Base-by-base conservation (phyloP, 2,797 vertebrate genomes). In the Iguana delicatissima region DNA sequence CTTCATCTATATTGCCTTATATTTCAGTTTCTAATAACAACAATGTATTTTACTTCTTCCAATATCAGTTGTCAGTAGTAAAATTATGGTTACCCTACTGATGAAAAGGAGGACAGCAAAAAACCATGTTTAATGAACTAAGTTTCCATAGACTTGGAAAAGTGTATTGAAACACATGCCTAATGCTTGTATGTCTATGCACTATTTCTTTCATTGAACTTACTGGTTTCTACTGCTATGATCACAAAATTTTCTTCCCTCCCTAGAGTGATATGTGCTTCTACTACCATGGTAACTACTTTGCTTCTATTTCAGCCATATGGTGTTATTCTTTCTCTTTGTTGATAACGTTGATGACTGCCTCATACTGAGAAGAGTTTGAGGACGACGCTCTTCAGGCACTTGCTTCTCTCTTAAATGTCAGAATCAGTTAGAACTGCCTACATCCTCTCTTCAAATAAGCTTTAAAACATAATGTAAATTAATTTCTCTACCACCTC, bases 251-350 rank as follows among this genome's bases (percentile, higher is more conserved):
- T 76, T 8, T 52, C 72, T 76, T 55, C n/a, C n/a, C 85, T 73
- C 57, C 50, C 69, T 86, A 20, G 26, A 62, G 24, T 42, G 55
- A 42, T 77, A 20, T 86, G 24, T 77, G 55, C 73, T 77, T 77
- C 73, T 77, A 62, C 73, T 76, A 62, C 85, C 85, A 86, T 77
- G 55, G 85, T 59, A 86, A 86, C 85, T 77, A 32, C 3, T 42
- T 77, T 76, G n/a, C 85, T 86, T 86, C 13, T 86, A 26, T 62
- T 32, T 77, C 35, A 77, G 35, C 85, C 85, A 86, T 86, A 86
- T 86, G 85, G 85, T 86, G 55, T 62, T 62, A 62, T 86, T 86
- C 73, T 13, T 84, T 50, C 64, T 38, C 16, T 42, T 46, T 85
- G 73, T 26, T 67, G 24, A 29, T 52, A 22, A 57, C 4, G 13